Base-by-base conservation (phyloP, 2,888 invertebrate species). In the Noctua pronuba region DNA sequence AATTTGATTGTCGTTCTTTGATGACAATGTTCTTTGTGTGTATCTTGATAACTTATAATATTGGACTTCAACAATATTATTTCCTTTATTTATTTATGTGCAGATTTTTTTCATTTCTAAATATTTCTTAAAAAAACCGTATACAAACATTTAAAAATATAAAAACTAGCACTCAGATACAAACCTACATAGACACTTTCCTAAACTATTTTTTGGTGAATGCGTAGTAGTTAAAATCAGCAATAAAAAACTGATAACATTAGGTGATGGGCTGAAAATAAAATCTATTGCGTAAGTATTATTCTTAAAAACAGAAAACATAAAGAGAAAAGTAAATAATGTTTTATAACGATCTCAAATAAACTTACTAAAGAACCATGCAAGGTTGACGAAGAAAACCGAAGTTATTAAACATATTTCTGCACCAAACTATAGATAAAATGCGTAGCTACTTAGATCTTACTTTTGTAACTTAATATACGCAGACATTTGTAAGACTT, bases 381-480 rank as follows among this genome's bases (percentile, higher is more conserved):
- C n/a, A n/a, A n/a, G 24, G 21, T 49, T 24, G 31, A 73, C n/a
- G 62, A 24, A 82, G 52, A 78, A 77, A 64, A 72, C 7, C 28
- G 18, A 82, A 73, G 60, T 73, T 62, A 64, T 62, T 68, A 44
- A 31, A 46, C 31, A 58, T 35, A 66, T 73, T 68, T 58, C 28
- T 64, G 35, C 44, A 55, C 7, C 13, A 64, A 64, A 46, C 13
- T 64, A 66, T 24, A 21, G 70, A 80, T 75, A 55, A 65, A 68
- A 62, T 62, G 66, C 35, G 58, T 52, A 24, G 7, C 7, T 72
- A 68, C 49, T 65, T 38, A 65, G 16, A 58, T 38, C 35, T 64
- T 70, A 41, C 41, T 80, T 75, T 41, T 10, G 75, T 74, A 82
- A 82, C 71, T 75, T 46, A 75, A 84, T 84, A 77, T 64, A 85